Conservation (phyloP, 2,797 vertebrate species). For the Salarias fasciatus region DNA sequence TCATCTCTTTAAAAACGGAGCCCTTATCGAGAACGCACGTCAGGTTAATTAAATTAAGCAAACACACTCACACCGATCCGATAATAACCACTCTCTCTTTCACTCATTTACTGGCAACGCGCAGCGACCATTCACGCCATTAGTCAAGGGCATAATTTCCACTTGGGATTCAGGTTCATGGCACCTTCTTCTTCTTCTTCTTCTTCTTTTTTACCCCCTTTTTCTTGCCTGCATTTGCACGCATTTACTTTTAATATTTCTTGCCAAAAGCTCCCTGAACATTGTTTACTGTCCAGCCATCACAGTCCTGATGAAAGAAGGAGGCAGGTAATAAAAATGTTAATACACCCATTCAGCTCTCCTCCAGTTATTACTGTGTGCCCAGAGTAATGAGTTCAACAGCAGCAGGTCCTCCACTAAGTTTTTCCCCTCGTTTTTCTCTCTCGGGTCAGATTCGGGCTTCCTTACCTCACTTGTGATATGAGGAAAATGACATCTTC, state of each 20-base stretch:
- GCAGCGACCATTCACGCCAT: background rate
- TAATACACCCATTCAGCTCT: background rate
- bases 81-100: background rate
- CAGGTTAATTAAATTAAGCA: slow-evolving; percentile 8
- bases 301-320: slow-evolving; percentile 4
- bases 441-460: no score
- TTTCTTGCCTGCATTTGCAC: no score
- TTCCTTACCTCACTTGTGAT: no score
- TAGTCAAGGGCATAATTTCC: no score
- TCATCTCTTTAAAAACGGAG: background rate
- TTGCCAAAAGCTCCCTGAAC: slow-evolving; percentile 1
- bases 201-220: no score
- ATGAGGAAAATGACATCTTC: no score
- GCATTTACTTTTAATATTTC: background rate
- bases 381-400: slow-evolving; percentile 2
- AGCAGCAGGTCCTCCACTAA: background rate
- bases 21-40: slow-evolving; percentile 15
- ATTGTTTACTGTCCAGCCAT: slow-evolving; percentile 11
- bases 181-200: no score
- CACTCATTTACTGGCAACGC: background rate
- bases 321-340: background rate
- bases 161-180: no score
- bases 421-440: no score
- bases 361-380: background rate
- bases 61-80: background rate